These are phyloP conservation scores for Geodia barretti DNA, from an alignment of 37 sponge, comb jelly and placozoan species.

Conservation along the genomic window DNA sequence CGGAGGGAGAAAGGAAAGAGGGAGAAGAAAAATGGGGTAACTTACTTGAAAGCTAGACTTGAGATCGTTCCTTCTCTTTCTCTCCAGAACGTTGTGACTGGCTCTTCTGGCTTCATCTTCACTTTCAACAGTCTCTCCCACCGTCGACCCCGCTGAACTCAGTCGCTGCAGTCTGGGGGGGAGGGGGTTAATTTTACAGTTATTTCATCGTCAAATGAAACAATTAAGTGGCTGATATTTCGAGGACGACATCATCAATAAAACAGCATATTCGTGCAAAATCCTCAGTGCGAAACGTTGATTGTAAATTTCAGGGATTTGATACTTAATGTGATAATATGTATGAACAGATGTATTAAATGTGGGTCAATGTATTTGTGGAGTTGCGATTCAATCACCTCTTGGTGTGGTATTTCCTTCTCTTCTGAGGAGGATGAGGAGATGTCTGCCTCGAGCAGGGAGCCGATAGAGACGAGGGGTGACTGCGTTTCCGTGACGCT, in stretches of 20 bases:
- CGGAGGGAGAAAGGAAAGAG: too few species aligned
- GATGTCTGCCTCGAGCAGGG: constrained; percentile 67
- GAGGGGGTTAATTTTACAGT: too few species aligned
- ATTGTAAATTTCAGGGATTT: too few species aligned
- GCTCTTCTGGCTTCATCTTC: constrained; percentile 79
- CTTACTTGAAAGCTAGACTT: constrained; percentile 69
- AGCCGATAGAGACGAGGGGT: constrained; percentile 55
- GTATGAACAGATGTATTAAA: too few species aligned
- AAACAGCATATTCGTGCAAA: neutral
- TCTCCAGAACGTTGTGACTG: constrained; percentile 77
- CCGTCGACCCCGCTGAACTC: constrained; percentile 35
- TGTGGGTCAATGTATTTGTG: constrained; percentile 88
- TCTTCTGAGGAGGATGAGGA: constrained; percentile 36
- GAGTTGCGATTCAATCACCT: constrained; percentile 87
- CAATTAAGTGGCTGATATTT: too few species aligned
- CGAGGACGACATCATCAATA: too few species aligned
- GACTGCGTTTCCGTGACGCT: constrained; percentile 13
- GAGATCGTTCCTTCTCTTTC: constrained; percentile 82
- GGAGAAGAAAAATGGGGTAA: too few species aligned
- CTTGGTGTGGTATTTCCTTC: constrained; percentile 39
- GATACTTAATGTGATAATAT: too few species aligned
- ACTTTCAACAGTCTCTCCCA: constrained; percentile 18
- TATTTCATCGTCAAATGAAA: too few species aligned
- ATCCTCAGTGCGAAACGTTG: too few species aligned
- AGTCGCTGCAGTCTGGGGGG: constrained; percentile 45